These are phyloP conservation scores for Periphyllus acericola DNA, from an alignment of 2,888 invertebrate species.

Conservation along the genomic window DNA sequence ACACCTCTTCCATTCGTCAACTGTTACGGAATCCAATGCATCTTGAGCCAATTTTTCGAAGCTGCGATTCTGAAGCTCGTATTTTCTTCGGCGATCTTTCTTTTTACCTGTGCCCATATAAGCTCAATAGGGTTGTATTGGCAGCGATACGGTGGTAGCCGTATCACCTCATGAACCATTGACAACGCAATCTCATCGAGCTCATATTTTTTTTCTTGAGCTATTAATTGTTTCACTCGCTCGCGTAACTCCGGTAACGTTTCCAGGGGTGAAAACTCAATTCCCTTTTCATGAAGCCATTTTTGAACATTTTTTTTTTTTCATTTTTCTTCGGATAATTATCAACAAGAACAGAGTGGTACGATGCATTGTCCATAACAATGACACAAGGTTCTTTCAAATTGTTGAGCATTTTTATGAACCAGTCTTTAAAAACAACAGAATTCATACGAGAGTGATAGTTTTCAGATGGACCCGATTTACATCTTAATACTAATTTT, in stretches of 20 bases:
- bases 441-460: slow-evolving; percentile 59
- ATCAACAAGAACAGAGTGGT: slow-evolving; percentile 21
- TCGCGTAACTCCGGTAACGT: no score
- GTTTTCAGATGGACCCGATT: slow-evolving; percentile 40
- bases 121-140: not conserved
- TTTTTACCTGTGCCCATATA: no score
- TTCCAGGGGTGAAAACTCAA: no score
- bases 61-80: no score
- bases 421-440: slow-evolving; percentile 50
- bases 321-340: slow-evolving; percentile 2
- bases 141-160: not conserved
- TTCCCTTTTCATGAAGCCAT: no score
- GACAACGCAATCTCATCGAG: not conserved
- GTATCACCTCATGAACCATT: not conserved
- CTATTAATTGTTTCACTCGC: no score
- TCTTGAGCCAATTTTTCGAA: no score
- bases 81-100: no score
- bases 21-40: no score
- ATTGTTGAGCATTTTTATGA: slow-evolving; percentile 20
- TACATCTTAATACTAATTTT: slow-evolving; percentile 41
- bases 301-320: not conserved
- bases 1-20: no score
- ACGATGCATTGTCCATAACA: slow-evolving; percentile 35
- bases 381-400: slow-evolving; percentile 44
- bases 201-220: no score